Conservation (phyloP, 2,113 vertebrate genomes). For the Agapornis roseicollis region DNA sequence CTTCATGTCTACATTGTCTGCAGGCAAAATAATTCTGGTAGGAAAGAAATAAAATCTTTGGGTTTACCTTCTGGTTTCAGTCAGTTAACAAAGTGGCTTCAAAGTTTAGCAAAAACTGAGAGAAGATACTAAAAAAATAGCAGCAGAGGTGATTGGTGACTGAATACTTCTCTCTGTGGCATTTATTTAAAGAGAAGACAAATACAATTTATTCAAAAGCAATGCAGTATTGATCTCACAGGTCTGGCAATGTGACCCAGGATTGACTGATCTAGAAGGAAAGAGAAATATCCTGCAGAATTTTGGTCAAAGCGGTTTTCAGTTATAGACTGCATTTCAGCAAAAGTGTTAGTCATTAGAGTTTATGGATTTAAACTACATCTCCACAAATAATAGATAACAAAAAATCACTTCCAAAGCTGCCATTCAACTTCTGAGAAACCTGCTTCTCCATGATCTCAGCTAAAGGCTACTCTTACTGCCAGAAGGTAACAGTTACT, state of each 20-base stretch:
- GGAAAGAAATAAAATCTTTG: conserved; percentile 5
- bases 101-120: background rate
- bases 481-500: background rate
- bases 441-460: background rate
- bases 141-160: background rate
- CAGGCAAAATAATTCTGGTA: background rate
- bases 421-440: background rate
- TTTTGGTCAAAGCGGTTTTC: background rate
- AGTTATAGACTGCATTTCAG: background rate
- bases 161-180: background rate
- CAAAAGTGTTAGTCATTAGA: background rate
- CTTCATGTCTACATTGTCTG: background rate
- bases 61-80: background rate
- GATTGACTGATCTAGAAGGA: background rate
- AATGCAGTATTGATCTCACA: background rate
- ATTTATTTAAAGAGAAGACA: background rate
- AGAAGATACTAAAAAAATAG: background rate
- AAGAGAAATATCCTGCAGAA: background rate
- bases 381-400: background rate
- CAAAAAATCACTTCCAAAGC: background rate
- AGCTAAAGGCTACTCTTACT: background rate
- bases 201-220: background rate
- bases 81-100: background rate
- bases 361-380: background rate
- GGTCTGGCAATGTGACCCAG: background rate